Percentiles rank a stretch among this genome's conserved stretches.
These are phyloP conservation scores for Ormyrus nitidulus DNA, from an alignment of 2,888 invertebrate species.

Conservation along the genomic window DNA sequence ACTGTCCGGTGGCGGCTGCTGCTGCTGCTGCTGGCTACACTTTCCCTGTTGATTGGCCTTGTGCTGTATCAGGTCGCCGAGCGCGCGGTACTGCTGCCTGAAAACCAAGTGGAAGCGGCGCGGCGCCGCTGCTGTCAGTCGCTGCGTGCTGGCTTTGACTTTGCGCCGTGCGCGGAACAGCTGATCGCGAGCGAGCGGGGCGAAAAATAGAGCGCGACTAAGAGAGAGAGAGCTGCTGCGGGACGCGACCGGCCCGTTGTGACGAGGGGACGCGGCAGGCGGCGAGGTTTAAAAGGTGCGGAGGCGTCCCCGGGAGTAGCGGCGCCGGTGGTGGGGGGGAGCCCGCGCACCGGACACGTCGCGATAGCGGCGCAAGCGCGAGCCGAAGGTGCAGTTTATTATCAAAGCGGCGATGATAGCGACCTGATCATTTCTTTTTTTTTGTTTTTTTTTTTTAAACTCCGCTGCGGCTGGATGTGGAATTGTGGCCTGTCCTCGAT, in stretches of 20 bases:
- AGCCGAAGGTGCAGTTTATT: too few relatives aligned
- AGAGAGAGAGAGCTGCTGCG: not conserved
- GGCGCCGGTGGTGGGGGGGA: too few relatives aligned
- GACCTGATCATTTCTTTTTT: too few relatives aligned
- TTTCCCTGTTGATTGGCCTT: not conserved
- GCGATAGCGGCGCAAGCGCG: too few relatives aligned
- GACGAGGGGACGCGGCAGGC: constrained; percentile 28
- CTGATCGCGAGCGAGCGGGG: constrained; percentile 14
- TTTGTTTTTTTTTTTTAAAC: too few relatives aligned
- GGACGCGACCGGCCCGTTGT: constrained; percentile 10
- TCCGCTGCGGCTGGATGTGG: too few relatives aligned
- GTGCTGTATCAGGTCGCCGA: not conserved
- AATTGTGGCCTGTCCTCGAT: too few relatives aligned
- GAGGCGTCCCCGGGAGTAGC: constrained; percentile 28
- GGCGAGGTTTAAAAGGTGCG: constrained; percentile 39
- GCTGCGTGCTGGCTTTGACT: not conserved
- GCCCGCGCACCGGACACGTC: too few relatives aligned
- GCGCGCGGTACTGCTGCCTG: constrained; percentile 28
- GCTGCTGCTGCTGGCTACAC: constrained; percentile 21
- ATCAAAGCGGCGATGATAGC: too few relatives aligned
- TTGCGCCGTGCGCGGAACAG: not conserved
- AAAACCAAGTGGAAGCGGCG: not conserved
- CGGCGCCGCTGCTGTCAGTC: not conserved
- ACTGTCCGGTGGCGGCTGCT: constrained; percentile 3
- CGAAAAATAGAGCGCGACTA: constrained; percentile 6